A percentile compares a stretch with the other conserved stretches of the same genome.
Evolutionary conservation across 2,113 vertebrate species (phyloP).

Genomic region (Oxyura jamaicensis): DNA sequence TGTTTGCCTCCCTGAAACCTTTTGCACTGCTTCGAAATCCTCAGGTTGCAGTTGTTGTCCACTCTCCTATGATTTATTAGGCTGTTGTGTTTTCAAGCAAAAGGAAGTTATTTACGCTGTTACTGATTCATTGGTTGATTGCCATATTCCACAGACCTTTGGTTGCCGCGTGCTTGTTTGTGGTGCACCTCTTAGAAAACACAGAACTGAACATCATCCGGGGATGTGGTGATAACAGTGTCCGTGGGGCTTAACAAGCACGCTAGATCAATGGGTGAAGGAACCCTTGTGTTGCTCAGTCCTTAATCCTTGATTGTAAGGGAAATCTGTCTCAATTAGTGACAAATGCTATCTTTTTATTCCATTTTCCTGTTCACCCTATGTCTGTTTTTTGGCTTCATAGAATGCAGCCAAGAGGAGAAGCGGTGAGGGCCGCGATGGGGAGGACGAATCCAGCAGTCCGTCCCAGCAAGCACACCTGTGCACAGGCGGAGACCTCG

Average conservation of each 20-base stretch:
- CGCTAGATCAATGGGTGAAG: background rate
- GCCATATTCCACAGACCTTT: background rate
- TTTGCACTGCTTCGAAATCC: background rate
- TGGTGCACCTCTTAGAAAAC: accelerated
- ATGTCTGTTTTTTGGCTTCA: background rate
- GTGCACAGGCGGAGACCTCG: background rate
- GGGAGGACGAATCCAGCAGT: background rate
- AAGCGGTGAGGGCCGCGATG: background rate
- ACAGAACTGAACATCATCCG: background rate
- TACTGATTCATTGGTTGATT: background rate
- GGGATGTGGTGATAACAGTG: background rate
- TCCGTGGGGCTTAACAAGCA: background rate
- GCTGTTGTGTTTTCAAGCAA: background rate
- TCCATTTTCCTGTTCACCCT: accelerated
- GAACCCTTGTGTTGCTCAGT: background rate
- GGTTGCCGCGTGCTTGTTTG: background rate
- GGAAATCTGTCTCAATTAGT: background rate
- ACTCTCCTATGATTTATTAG: background rate
- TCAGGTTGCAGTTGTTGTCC: background rate
- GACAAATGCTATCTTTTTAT: background rate
- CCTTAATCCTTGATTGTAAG: background rate
- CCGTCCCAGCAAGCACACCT: background rate
- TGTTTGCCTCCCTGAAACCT: background rate
- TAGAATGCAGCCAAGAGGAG: background rate
- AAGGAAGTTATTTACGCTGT: background rate